phyloP scores from a whole-genome alignment of 2,888 invertebrate species.

The Digitonthophagus gazella region DNA sequence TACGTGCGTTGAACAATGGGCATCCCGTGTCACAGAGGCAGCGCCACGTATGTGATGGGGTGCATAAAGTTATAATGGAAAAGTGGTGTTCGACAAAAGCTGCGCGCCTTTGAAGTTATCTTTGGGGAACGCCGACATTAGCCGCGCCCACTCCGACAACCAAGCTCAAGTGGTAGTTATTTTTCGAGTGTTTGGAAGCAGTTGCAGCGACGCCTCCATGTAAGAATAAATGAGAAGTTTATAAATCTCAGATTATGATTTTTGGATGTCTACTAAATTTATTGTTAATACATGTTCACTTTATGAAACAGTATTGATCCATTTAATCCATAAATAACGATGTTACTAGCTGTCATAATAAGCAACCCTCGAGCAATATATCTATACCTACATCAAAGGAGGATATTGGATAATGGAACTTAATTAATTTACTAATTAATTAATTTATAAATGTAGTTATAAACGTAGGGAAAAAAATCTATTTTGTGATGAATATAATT shows the following conservation, averaged over 20 bases:
- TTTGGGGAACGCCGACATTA: background rate
- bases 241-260: too few species aligned
- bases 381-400: too few species aligned
- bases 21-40: background rate
- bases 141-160: background rate
- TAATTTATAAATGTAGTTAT: background rate
- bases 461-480: background rate
- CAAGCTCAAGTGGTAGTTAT: background rate
- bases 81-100: constrained; percentile 15
- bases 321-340: too few species aligned
- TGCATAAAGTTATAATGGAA: constrained; percentile 8
- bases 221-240: background rate
- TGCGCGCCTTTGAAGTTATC: constrained; percentile 14
- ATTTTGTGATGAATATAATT: background rate
- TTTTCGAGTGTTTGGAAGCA: background rate
- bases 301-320: too few species aligned
- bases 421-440: too few species aligned
- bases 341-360: too few species aligned
- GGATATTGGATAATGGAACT: too few species aligned
- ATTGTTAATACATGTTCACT: too few species aligned
- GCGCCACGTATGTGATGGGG: constrained; percentile 7
- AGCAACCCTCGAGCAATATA: too few species aligned
- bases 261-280: too few species aligned
- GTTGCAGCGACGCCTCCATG: background rate
- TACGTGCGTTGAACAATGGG: constrained; percentile 10